Percentiles rank a stretch among this genome's conserved stretches.
phyloP scores from a whole-genome alignment of 2,888 invertebrate genomes.

The Limenitis camilla region DNA sequence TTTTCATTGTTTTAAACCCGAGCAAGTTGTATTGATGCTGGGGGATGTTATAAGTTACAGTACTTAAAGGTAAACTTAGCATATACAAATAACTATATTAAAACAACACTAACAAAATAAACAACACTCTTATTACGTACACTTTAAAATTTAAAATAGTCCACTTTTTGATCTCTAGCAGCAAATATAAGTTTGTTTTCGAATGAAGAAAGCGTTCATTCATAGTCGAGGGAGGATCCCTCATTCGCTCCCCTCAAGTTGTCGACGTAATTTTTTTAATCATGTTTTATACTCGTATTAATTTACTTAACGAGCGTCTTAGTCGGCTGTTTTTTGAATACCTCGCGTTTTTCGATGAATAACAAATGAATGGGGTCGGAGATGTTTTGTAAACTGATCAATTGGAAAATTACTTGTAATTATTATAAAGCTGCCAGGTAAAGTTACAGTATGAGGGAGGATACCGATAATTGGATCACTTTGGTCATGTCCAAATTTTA shows the following conservation, averaged over 20 bases:
- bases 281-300: constrained; percentile 73
- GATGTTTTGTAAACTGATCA: constrained; percentile 38
- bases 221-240: constrained; percentile 58
- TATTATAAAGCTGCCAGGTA: constrained; percentile 15
- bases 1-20: constrained; percentile 64
- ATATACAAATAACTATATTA: constrained; percentile 44
- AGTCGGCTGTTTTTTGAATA: constrained; percentile 52
- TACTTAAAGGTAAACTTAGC: constrained; percentile 64
- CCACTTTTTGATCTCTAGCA: constrained; percentile 16
- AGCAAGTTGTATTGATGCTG: constrained; percentile 60
- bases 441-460: not conserved
- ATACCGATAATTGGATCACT: not conserved
- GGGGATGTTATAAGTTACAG: constrained; percentile 68
- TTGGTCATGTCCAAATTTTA: not conserved
- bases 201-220: constrained; percentile 54
- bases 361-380: constrained; percentile 52
- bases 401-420: constrained; percentile 42
- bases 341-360: constrained; percentile 66
- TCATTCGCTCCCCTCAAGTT: constrained; percentile 40
- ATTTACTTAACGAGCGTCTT: constrained; percentile 70
- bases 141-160: constrained; percentile 30
- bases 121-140: constrained; percentile 10
- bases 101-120: constrained; percentile 9
- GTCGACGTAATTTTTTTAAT: constrained; percentile 72
- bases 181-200: constrained; percentile 28